Conservation (phyloP, 2,888 invertebrate species). For the Drosophila merina region DNA sequence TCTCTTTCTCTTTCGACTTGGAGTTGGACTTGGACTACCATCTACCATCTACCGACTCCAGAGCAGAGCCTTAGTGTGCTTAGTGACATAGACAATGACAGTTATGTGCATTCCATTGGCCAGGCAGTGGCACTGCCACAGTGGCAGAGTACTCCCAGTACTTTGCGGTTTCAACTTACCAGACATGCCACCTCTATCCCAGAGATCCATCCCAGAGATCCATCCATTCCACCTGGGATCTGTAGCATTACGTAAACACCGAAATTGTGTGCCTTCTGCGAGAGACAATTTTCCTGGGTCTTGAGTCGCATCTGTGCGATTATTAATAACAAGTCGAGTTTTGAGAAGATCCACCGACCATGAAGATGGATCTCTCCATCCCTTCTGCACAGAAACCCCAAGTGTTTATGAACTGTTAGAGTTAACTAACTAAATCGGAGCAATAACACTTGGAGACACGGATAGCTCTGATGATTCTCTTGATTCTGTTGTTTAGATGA, state of each 20-base stretch:
- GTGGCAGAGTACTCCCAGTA: conserved; percentile 1
- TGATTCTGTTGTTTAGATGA: not conserved
- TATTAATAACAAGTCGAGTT: conserved; percentile 33
- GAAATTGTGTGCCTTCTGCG: conserved; percentile 4
- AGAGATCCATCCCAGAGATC: conserved; percentile 2
- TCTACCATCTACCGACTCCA: not conserved
- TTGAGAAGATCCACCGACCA: conserved; percentile 35
- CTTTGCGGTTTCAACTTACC: conserved; percentile 48
- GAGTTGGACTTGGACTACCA: no score
- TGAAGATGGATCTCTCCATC: conserved; percentile 55
- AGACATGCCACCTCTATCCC: conserved; percentile 40
- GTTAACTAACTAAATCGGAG: conserved; percentile 79
- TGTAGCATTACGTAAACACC: conserved; percentile 37
- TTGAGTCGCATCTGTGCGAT: conserved; percentile 70
- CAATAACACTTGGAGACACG: conserved; percentile 39
- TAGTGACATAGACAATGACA: conserved; percentile 62
- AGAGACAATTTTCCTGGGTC: conserved; percentile 67
- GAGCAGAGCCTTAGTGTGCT: conserved; percentile 17
- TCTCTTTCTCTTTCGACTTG: not conserved
- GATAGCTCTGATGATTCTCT: not conserved
- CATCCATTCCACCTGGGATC: not conserved
- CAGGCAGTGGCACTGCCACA: not conserved
- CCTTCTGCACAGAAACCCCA: conserved; percentile 13
- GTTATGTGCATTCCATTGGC: conserved; percentile 65
- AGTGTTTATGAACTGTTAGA: conserved; percentile 78